Conservation (phyloP, 2,888 invertebrate genomes). For the Trichogramma evanescens region DNA sequence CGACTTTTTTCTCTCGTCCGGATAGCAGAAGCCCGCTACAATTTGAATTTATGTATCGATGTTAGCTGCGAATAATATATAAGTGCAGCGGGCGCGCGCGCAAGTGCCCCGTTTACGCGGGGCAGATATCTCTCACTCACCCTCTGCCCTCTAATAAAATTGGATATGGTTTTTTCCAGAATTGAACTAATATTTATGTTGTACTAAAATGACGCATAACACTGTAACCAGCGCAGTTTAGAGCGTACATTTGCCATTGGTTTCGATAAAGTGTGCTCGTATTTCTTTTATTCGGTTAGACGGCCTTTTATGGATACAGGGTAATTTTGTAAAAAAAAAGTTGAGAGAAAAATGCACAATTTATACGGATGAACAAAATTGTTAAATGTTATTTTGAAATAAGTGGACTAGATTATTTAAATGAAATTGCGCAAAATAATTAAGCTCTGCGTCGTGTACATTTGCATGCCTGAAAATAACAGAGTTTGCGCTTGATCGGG, state of each 20-base stretch:
- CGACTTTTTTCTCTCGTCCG: background rate
- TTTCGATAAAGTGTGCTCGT: too few relatives aligned
- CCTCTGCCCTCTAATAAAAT: too few relatives aligned
- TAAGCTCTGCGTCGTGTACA: background rate
- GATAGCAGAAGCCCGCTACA: too few relatives aligned
- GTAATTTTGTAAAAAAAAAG: background rate
- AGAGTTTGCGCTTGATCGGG: constrained; percentile 20
- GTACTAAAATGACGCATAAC: too few relatives aligned
- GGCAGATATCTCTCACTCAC: too few relatives aligned
- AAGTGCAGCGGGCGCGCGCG: background rate
- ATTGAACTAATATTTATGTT: too few relatives aligned
- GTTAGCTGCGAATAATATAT: background rate
- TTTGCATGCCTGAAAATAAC: background rate
- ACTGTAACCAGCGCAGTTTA: too few relatives aligned
- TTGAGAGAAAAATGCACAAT: background rate
- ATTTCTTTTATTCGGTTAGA: too few relatives aligned
- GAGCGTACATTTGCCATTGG: too few relatives aligned
- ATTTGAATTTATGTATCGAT: background rate
- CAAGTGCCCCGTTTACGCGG: too few relatives aligned
- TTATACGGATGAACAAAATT: background rate
- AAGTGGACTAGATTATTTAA: background rate
- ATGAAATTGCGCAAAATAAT: background rate
- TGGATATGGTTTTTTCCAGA: too few relatives aligned
- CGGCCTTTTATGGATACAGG: background rate
- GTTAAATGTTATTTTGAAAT: background rate